These are phyloP conservation scores for Rhinogobio ventralis DNA, from an alignment of 2,797 vertebrate species.

Conservation along the genomic window DNA sequence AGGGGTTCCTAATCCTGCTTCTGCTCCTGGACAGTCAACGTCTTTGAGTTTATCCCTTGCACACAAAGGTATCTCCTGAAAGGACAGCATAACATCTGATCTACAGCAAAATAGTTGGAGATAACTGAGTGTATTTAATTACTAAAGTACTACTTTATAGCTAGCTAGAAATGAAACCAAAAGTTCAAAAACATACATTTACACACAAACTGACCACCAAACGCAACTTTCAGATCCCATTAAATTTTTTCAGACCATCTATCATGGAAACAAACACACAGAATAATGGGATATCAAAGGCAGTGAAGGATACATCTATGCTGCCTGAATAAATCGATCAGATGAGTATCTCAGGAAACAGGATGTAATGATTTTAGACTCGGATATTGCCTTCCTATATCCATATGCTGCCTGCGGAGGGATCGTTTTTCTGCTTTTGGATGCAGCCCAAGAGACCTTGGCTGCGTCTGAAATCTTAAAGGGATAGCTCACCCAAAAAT, in stretches of 20 bases:
- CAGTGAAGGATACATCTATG: background rate
- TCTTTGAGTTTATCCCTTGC: background rate
- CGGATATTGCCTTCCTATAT: too few species aligned
- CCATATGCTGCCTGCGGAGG: background rate
- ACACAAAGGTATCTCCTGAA: background rate
- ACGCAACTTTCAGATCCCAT: background rate
- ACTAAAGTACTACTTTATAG: background rate
- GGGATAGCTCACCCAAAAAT: too few species aligned
- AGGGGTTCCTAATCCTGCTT: background rate
- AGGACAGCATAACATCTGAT: background rate
- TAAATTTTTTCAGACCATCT: background rate
- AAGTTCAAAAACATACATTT: too few species aligned
- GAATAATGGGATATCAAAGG: background rate
- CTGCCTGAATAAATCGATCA: background rate
- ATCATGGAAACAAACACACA: background rate
- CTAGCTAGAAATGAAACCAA: background rate
- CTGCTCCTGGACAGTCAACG: background rate
- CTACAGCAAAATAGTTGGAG: background rate
- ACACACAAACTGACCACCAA: background rate
- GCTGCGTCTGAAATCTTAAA: too few species aligned
- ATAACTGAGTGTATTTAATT: background rate
- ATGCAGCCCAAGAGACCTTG: background rate
- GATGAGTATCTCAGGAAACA: background rate
- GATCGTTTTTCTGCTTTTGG: background rate
- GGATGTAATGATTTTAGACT: background rate